Base-by-base conservation (phyloP, 2,113 vertebrate species). In the Podarcis cretensis region DNA sequence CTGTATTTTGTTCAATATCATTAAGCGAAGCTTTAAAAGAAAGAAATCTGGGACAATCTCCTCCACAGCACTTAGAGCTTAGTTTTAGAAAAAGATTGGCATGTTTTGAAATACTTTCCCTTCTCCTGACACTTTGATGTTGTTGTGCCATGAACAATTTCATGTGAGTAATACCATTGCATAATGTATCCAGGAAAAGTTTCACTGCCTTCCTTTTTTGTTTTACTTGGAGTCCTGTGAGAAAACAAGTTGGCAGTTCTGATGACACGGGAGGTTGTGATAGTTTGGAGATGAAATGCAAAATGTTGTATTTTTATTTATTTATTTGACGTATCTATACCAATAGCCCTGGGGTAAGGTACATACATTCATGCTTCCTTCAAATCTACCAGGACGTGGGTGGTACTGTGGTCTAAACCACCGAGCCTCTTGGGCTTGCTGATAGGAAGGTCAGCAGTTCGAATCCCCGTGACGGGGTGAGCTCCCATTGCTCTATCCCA, bases 81-180 rank as follows among this genome's bases (percentile, higher is more conserved):
- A 85, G 25, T 91, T 93, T 84, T 87, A 87, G 84, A 89, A 93
- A 93, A 90, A 9, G 0, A 92, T 83, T 32, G 89, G 48, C 91
- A 90, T 91, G 82, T 89, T 77, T 74, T n/a, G 81, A 7, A 23
- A n/a, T 27, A 73, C 59, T 63, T 20, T 63, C 48, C 48, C 48
- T 54, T 54, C 48, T 20, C 59, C 18, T 63, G 59, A 63, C 59
- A 20, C 18, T 63, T 63, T 20, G 18, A 63, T 63, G 59, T 20
- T 20, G 14, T 12, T 69, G 6, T 69, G 25, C 68, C 18, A 23
- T 23, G 68, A 69, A 30, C 21, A 69, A 21, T 23, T 69, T 69
- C 27, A 27, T 68, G 6, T 69, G 66, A 8, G 23, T 69, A 69
- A 75, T 35, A 14, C 40, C 76, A 40, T 3, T 4, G 40, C 1